Evolutionary conservation across 2,888 invertebrate genomes (phyloP), one percentile per base, ranked within the genome.

Genomic region (Lasioglossum zephyrum): DNA sequence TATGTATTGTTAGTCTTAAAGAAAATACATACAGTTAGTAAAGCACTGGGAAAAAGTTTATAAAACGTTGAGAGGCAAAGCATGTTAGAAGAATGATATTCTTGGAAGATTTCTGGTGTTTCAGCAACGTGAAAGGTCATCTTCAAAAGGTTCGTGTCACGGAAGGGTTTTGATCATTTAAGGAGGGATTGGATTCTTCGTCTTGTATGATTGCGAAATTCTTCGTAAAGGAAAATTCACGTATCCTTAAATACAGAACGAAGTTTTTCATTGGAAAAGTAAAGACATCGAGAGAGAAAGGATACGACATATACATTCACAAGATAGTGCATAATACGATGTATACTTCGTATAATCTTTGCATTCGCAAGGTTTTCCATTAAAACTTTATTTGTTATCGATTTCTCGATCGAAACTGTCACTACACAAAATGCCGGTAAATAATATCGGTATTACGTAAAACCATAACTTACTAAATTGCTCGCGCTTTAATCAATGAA

Each of bases 51-150:
- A 69, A 79, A 41, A 76, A 47, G n/a, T 70, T 79, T 79, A 84
- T 77, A 85, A 73, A 77, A 82, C 26, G 66, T 49, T 49, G 76
- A 66, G 81, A 80, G 73, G 47, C 76, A 84, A 82, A 88, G 69
- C 63, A 53, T 16, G 16, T 80, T 81, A 16, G 47, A 6, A 49
- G 49, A 8, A 66, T 49, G 73, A 8, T 22, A 57, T n/a, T 22
- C 1, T 44, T 11, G 39, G 70, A 73, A 72, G 44, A 36, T 26
- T 8, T 16, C 41, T 63, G 66, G 16, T 41, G n/a, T 44, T 79
- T 72, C 4, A 18, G 22, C 69, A 86, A 81, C 73, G 41, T 79
- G 81, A 82, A 87, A 66, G 60, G 47, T 31, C 13, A 13, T 78
- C 49, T 5, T 53, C 77, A 9, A 49, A 1, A 47, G 66, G 39